Evolutionary conservation across 2,888 invertebrate genomes (phyloP).

Genomic region (Scotopteryx bipunctaria): DNA sequence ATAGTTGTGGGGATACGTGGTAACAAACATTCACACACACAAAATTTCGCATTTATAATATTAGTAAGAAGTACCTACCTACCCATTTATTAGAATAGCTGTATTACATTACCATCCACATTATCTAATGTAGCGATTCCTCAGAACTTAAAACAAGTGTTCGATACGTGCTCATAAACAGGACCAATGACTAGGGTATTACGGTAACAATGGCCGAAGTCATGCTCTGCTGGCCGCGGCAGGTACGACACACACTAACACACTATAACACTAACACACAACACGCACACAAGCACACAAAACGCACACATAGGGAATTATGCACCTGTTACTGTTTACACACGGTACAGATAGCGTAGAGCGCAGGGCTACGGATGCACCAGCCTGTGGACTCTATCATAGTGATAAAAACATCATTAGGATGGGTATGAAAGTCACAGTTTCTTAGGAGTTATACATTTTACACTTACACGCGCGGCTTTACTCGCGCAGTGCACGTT

Average conservation of each 20-base stretch:
- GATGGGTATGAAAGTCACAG: too few relatives aligned
- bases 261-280: conserved; percentile 22
- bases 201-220: conserved; percentile 57
- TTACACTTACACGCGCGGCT: too few relatives aligned
- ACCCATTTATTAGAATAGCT: too few relatives aligned
- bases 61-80: too few relatives aligned
- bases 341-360: conserved; percentile 2
- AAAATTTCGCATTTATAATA: too few relatives aligned
- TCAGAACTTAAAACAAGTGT: not conserved
- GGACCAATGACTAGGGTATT: conserved; percentile 6
- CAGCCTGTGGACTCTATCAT: conserved; percentile 6
- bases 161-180: not conserved
- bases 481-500: too few relatives aligned
- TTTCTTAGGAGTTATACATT: too few relatives aligned
- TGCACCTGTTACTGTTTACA: conserved; percentile 29
- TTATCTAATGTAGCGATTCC: too few relatives aligned
- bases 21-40: too few relatives aligned
- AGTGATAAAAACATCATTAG: too few relatives aligned
- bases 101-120: too few relatives aligned
- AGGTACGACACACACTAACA: conserved; percentile 46
- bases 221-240: conserved; percentile 63
- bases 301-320: conserved; percentile 40
- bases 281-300: conserved; percentile 28
- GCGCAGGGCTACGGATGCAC: not conserved
- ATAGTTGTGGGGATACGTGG: too few relatives aligned